phyloP scores from a whole-genome alignment of 2,888 invertebrate species.

The Cosmia pyralina region DNA sequence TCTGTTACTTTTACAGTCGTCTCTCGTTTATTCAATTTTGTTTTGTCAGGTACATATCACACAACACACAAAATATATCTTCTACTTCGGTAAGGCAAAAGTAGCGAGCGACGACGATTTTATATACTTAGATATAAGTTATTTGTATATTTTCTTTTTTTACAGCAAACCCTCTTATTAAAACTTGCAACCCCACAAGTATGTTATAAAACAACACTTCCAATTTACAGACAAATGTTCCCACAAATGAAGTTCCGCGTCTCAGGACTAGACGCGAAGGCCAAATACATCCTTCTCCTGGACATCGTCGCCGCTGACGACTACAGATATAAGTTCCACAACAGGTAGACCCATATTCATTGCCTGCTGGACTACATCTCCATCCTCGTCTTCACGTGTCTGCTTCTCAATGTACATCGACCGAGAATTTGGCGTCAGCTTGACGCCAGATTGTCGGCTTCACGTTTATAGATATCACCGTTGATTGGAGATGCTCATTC shows the following conservation, averaged over 20 bases:
- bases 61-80: conserved; percentile 6
- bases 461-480: conserved; percentile 77
- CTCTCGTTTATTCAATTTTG: not conserved
- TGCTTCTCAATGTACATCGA: conserved; percentile 70
- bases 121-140: conserved; percentile 32
- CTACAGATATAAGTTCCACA: conserved; percentile 99
- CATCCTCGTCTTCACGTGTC: conserved; percentile 68
- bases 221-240: conserved; percentile 98
- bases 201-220: conserved; percentile 67
- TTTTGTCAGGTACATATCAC: conserved; percentile 46
- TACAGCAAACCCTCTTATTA: conserved; percentile 29
- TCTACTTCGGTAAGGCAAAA: not conserved
- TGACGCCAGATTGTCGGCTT: conserved; percentile 74
- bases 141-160: conserved; percentile 26
- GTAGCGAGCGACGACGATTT: conserved; percentile 23
- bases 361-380: conserved; percentile 75
- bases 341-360: conserved; percentile 92
- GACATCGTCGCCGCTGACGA: conserved; percentile 99
- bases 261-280: conserved; percentile 99
- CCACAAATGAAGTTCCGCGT: conserved; percentile 99
- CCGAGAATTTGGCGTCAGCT: conserved; percentile 73
- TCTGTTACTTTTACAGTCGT: not conserved
- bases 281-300: conserved; percentile 99
- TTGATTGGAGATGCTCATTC: conserved; percentile 84
- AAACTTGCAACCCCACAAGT: conserved; percentile 10